These are phyloP conservation scores for Loripinus fragilis DNA, from an alignment of 2,888 invertebrate species.

Conservation along the genomic window DNA sequence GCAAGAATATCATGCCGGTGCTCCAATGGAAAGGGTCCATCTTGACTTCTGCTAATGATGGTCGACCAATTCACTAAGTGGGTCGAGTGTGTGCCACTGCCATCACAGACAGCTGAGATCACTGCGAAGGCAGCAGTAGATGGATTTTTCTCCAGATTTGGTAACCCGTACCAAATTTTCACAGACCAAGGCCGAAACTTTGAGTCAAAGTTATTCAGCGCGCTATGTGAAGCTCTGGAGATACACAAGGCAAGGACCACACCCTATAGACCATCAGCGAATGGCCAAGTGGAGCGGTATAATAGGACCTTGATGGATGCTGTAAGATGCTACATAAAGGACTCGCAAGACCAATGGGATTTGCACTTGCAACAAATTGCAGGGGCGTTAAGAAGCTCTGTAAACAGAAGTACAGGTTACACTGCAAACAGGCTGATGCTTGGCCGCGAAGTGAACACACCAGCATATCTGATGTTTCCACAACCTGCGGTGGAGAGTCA, in stretches of 20 bases:
- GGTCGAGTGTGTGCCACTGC: constrained; percentile 45
- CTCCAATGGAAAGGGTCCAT: constrained; percentile 17
- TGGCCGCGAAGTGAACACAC: constrained; percentile 26
- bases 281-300: constrained; percentile 44
- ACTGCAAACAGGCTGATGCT: constrained; percentile 26
- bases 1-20: constrained; percentile 11
- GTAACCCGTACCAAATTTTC: constrained; percentile 13
- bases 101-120: constrained; percentile 43
- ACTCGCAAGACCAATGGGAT: constrained; percentile 23
- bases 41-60: constrained; percentile 35
- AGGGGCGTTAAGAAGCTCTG: constrained; percentile 21
- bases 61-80: constrained; percentile 55
- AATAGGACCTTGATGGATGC: constrained; percentile 19
- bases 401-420: constrained; percentile 24
- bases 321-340: constrained; percentile 16
- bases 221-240: constrained; percentile 26
- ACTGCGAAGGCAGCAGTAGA: constrained; percentile 43
- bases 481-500: not conserved
- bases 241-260: constrained; percentile 40
- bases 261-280: constrained; percentile 35
- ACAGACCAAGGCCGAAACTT: constrained; percentile 36
- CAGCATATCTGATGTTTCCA: constrained; percentile 23
- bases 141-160: constrained; percentile 39
- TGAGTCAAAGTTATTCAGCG: constrained; percentile 20
- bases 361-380: constrained; percentile 23